Evolutionary conservation across 2,113 vertebrate genomes (phyloP).

Genomic region (Eclectus roratus): DNA sequence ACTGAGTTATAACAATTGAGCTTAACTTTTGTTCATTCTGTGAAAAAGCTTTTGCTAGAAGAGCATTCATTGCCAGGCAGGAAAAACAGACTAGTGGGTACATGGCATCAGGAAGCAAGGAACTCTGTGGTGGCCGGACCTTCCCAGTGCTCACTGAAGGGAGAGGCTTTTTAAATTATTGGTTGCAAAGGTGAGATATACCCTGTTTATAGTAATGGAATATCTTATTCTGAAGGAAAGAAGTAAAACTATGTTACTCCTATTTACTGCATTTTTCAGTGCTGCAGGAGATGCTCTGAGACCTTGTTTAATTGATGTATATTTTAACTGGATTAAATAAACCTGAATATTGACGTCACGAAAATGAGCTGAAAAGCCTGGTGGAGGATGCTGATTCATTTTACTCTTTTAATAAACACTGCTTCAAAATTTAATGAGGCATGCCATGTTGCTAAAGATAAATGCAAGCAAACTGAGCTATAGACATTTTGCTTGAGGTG

Average conservation of each 20-base stretch:
- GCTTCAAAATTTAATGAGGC: conserved; percentile 4
- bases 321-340: conserved; percentile 52
- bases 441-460: not conserved
- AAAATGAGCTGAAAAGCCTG: conserved; percentile 38
- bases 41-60: conserved; percentile 28
- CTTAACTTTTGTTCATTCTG: not conserved
- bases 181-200: not conserved
- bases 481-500: not conserved
- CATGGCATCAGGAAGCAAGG: not conserved
- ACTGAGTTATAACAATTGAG: not conserved
- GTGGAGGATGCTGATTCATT: not conserved
- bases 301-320: conserved; percentile 26
- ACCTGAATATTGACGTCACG: conserved; percentile 28
- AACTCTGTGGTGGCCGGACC: not conserved
- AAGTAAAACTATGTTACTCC: not conserved
- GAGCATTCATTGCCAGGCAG: not conserved
- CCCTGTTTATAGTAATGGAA: not conserved
- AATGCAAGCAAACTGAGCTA: conserved; percentile 1
- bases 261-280: not conserved
- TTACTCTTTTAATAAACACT: conserved; percentile 32
- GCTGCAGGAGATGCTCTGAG: not conserved
- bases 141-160: not conserved
- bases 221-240: not conserved
- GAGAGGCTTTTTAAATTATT: not conserved
- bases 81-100: not conserved